These are phyloP conservation scores for Gymnothorax reevesii DNA, from an alignment of 2,797 vertebrate species.

Conservation along the genomic window DNA sequence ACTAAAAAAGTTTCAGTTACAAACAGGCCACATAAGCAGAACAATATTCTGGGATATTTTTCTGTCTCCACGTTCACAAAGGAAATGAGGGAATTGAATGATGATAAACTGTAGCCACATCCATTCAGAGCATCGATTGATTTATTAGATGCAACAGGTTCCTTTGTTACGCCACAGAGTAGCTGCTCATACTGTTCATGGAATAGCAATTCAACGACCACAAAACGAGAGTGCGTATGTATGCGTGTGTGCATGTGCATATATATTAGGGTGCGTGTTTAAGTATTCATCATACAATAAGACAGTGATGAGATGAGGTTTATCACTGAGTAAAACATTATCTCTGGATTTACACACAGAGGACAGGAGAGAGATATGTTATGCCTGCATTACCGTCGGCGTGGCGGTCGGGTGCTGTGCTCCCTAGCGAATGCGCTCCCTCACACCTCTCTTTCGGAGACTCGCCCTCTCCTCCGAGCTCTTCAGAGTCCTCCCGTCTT, in stretches of 20 bases:
- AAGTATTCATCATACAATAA: background rate
- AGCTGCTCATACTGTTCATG: conserved; percentile 61
- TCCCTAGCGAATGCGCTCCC: conserved; percentile 38
- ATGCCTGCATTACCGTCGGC: conserved; percentile 62
- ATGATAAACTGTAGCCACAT: conserved; percentile 26
- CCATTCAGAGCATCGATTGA: conserved; percentile 42
- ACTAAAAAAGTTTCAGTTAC: background rate
- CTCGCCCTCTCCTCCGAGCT: background rate
- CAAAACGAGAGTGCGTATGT: conserved; percentile 52
- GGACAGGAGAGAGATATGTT: background rate
- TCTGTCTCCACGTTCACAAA: background rate
- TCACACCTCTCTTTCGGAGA: background rate
- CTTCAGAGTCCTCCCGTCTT: conserved; percentile 42
- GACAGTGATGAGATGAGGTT: background rate
- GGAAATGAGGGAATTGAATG: conserved; percentile 36
- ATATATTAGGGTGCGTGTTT: background rate
- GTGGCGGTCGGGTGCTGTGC: conserved; percentile 51
- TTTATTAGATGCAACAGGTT: conserved; percentile 58
- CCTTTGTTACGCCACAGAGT: conserved; percentile 55
- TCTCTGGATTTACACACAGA: background rate
- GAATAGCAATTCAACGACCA: conserved; percentile 39
- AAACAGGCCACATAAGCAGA: background rate
- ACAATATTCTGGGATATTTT: background rate
- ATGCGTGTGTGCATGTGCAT: conserved; percentile 28
- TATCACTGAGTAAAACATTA: background rate